Evolutionary conservation across 1,140 invertebrate species (phyloP).

Genomic region (Mamestra configurata): DNA sequence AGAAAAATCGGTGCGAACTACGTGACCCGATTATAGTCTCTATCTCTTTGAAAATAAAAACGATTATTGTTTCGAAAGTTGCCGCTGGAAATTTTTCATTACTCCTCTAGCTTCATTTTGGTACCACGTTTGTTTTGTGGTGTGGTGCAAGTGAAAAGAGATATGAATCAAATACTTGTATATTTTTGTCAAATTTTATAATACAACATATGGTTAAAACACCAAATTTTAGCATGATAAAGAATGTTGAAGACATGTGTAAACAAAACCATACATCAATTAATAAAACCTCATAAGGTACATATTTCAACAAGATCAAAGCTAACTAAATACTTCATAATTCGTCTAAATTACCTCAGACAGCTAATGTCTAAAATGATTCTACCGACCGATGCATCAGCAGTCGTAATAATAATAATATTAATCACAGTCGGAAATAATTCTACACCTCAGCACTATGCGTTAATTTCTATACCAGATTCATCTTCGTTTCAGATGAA

Average conservation of each 20-base stretch:
- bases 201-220: no score
- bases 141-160: slow-evolving; percentile 21
- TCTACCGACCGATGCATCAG: background rate
- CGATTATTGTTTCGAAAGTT: slow-evolving; percentile 51
- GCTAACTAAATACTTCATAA: background rate
- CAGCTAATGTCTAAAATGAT: background rate
- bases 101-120: slow-evolving; percentile 47
- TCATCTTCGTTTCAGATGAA: slow-evolving; percentile 1
- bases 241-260: no score
- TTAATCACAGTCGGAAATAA: slow-evolving; percentile 1
- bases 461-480: background rate
- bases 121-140: slow-evolving; percentile 52
- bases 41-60: slow-evolving; percentile 32
- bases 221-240: no score
- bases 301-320: background rate
- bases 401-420: background rate
- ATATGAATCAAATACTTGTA: background rate
- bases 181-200: no score
- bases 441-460: background rate
- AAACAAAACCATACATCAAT: no score
- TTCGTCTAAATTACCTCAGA: background rate
- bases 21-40: slow-evolving; percentile 36
- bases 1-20: slow-evolving; percentile 8
- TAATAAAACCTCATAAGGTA: no score
- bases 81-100: slow-evolving; percentile 52